phyloP scores from a whole-genome alignment of 2,113 vertebrate species.

The Zingel zingel region DNA sequence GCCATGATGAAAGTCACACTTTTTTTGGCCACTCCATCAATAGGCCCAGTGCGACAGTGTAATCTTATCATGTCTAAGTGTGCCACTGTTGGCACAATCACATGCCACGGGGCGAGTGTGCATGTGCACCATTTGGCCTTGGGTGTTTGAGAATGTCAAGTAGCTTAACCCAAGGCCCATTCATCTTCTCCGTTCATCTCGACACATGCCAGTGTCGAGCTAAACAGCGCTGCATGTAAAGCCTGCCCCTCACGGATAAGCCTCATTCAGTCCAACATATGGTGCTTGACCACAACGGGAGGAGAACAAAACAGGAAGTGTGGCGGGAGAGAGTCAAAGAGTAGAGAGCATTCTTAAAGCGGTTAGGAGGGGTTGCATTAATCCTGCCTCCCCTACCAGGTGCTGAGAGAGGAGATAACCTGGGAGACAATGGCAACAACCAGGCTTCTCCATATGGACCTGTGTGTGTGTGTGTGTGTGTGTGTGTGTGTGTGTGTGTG shows the following conservation, averaged over 20 bases:
- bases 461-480: constrained; percentile 32
- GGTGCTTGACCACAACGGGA: constrained; percentile 68
- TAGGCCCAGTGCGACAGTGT: background rate
- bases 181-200: constrained; percentile 42
- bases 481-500: constrained; percentile 35
- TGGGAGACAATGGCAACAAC: constrained; percentile 71
- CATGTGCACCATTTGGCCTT: constrained; percentile 36
- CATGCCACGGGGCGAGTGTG: constrained; percentile 23
- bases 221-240: constrained; percentile 56
- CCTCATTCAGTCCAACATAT: constrained; percentile 66
- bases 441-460: constrained; percentile 62
- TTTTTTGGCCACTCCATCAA: background rate
- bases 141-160: constrained; percentile 66
- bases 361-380: constrained; percentile 63
- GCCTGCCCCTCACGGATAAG: constrained; percentile 71
- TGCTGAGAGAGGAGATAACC: constrained; percentile 81
- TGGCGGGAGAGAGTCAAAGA: constrained; percentile 62
- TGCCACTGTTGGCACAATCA: constrained; percentile 31
- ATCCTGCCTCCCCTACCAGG: constrained; percentile 76
- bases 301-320: constrained; percentile 78
- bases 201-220: constrained; percentile 33
- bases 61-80: constrained; percentile 30
- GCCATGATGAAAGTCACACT: background rate
- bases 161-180: constrained; percentile 61
- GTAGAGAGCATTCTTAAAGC: constrained; percentile 67